Base-by-base conservation (phyloP, 1,140 invertebrate species). In the Drosophila oshimai region DNA sequence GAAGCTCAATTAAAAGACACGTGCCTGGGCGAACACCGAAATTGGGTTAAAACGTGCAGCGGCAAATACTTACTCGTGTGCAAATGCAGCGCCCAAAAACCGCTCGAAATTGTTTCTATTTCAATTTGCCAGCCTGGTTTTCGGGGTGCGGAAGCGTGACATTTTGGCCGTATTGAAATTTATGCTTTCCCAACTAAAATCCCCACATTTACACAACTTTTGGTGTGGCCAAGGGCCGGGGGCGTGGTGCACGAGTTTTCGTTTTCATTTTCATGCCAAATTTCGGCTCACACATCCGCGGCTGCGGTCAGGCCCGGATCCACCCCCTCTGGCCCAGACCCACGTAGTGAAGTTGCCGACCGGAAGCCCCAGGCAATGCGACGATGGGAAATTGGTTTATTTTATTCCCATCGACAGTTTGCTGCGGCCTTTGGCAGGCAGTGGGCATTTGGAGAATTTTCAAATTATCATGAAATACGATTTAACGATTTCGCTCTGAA, bases 161-260 rank as follows among this genome's bases (percentile, higher is more conserved):
- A 87, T 87, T 86, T 76, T 65, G 72, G 58, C 62, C 42, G 57
- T 81, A 80, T 80, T 76, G 75, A 86, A 87, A 86, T 87, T 80
- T 87, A 86, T 86, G 81, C 69, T 36, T 65, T 80, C 72, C 81
- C 75, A 58, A 49, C 65, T 79, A 45, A 53, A 71, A 74, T 54
- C 58, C 72, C 80, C 67, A 76, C 57, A 73, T 84, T 84, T 78
- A 71, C 70, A 78, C 60, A 84, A 84, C 70, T 84, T 84, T 83
- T 26, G 46, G 61, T 41, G 34, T 20, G 15, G 17, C 58, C 28
- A 20, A 65, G 33, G 34, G 18, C 18, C 12, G 50, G 2, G 7
- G 53, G 29, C 54, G 33, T 50, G 45, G 37, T 39, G 31, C 31
- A 41, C 71, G 77, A 86, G 37, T 86, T 86, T 71, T 51, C 64